Evolutionary conservation across 2,888 invertebrate genomes (phyloP).

Genomic region (Linnaemya vulpina): DNA sequence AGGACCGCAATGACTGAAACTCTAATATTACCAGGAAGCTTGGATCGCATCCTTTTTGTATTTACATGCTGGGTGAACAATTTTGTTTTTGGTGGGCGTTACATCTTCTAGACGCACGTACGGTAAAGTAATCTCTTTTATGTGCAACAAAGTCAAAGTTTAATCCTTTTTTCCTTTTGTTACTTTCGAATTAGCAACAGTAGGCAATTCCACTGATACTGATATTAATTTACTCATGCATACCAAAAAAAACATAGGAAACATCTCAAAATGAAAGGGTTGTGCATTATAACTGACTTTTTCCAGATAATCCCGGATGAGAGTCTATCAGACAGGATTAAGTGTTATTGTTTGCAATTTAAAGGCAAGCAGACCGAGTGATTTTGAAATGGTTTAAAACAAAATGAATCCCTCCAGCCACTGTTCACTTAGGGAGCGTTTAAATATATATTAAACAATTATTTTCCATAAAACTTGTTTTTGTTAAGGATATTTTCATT

Average conservation of each 20-base stretch:
- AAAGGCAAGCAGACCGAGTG: slow-evolving; percentile 30
- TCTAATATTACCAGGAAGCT: slow-evolving; percentile 19
- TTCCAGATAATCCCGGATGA: slow-evolving; percentile 79
- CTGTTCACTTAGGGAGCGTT: slow-evolving; percentile 29
- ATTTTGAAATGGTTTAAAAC: slow-evolving; percentile 49
- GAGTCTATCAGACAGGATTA: slow-evolving; percentile 75
- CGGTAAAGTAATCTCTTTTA: not conserved
- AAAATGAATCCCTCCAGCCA: slow-evolving; percentile 29
- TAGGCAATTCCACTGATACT: slow-evolving; percentile 78
- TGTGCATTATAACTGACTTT: slow-evolving; percentile 76
- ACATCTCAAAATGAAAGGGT: slow-evolving; percentile 74
- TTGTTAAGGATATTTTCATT: too few relatives aligned
- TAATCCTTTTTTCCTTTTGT: slow-evolving; percentile 37
- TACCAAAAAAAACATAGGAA: not conserved
- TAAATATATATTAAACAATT: slow-evolving; percentile 43
- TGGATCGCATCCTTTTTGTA: slow-evolving; percentile 57
- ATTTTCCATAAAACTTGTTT: not conserved
- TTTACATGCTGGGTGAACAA: slow-evolving; percentile 42
- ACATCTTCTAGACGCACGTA: slow-evolving; percentile 46
- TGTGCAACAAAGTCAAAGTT: slow-evolving; percentile 73
- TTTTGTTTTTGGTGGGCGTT: slow-evolving; percentile 64
- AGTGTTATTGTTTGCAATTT: slow-evolving; percentile 50
- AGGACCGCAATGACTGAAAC: slow-evolving; percentile 27
- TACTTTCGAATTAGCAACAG: slow-evolving; percentile 78
- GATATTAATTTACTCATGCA: slow-evolving; percentile 46